A percentile compares a stretch with the other conserved stretches of the same genome.
Evolutionary conservation across 2,888 invertebrate genomes (phyloP).

Genomic region (Lissocephala sabroskyi): DNA sequence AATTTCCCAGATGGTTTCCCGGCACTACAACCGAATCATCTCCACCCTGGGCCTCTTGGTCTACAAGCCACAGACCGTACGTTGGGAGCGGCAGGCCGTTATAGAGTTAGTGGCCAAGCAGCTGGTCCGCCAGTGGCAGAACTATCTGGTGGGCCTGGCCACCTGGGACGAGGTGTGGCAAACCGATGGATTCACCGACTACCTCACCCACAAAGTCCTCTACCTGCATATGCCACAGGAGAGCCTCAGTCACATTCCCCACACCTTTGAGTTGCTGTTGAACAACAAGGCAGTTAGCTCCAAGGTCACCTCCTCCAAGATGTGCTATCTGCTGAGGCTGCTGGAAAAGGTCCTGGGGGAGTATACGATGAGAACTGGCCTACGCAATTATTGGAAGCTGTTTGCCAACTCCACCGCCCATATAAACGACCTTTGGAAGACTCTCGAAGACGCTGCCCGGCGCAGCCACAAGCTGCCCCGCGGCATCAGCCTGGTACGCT

Average conservation of each 20-base stretch:
- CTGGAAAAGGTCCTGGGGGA: slow-evolving; percentile 88
- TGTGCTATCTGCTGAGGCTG: slow-evolving; percentile 77
- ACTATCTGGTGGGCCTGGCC: slow-evolving; percentile 84
- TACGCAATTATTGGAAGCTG: slow-evolving; percentile 77
- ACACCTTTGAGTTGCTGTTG: slow-evolving; percentile 77
- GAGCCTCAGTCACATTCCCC: too few relatives aligned
- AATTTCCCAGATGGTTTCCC: slow-evolving; percentile 83
- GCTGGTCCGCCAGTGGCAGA: slow-evolving; percentile 83
- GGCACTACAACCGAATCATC: slow-evolving; percentile 88
- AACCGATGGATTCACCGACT: slow-evolving; percentile 83
- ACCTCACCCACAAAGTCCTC: slow-evolving; percentile 76
- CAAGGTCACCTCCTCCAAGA: too few relatives aligned
- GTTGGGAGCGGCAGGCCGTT: slow-evolving; percentile 76
- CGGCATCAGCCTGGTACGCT: slow-evolving; percentile 77
- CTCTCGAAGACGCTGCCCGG: slow-evolving; percentile 76
- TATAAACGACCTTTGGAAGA: slow-evolving; percentile 86
- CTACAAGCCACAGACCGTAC: slow-evolving; percentile 80
- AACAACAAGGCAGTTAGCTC: too few relatives aligned
- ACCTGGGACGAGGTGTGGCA: slow-evolving; percentile 86
- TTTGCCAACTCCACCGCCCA: slow-evolving; percentile 81
- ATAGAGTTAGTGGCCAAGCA: slow-evolving; percentile 77
- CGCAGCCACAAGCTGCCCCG: slow-evolving; percentile 72
- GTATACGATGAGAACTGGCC: slow-evolving; percentile 77
- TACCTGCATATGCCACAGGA: too few relatives aligned
- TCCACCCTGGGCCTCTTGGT: slow-evolving; percentile 83